Conservation (phyloP, 2,888 invertebrate genomes). For the Macrosiphum euphorbiae region DNA sequence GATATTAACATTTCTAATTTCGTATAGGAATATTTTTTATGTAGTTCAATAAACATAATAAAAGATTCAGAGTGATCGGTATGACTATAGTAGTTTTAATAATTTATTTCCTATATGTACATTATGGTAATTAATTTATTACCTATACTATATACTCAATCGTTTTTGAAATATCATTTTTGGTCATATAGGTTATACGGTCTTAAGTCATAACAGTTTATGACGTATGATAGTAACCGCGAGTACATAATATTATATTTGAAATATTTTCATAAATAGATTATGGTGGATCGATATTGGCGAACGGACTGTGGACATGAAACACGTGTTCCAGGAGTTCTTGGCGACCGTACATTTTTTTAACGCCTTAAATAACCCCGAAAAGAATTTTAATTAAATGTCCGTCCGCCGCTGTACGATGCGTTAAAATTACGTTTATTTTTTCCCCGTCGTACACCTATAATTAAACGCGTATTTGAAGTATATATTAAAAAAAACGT, state of each 20-base stretch:
- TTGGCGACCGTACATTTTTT: conserved; percentile 47
- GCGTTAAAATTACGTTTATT: conserved; percentile 30
- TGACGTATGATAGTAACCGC: not conserved
- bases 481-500: not conserved
- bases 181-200: not conserved
- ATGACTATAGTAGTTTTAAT: not conserved
- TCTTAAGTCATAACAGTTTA: not conserved
- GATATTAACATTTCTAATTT: not conserved
- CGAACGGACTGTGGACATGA: not conserved
- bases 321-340: conserved; percentile 47
- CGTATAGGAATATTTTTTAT: not conserved
- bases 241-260: not conserved
- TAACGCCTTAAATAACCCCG: conserved; percentile 23
- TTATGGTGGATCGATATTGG: not conserved
- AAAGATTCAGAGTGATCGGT: not conserved
- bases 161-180: not conserved
- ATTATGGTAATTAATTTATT: not conserved
- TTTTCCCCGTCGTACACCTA: not conserved
- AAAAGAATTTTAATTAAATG: conserved; percentile 59
- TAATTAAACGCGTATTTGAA: conserved; percentile 48
- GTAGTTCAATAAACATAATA: not conserved
- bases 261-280: not conserved
- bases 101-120: not conserved
- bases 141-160: not conserved
- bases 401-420: conserved; percentile 3